Percentiles rank a stretch among this genome's conserved stretches.
Conservation (phyloP, 2,888 invertebrate genomes). For the Acronicta leporina region DNA sequence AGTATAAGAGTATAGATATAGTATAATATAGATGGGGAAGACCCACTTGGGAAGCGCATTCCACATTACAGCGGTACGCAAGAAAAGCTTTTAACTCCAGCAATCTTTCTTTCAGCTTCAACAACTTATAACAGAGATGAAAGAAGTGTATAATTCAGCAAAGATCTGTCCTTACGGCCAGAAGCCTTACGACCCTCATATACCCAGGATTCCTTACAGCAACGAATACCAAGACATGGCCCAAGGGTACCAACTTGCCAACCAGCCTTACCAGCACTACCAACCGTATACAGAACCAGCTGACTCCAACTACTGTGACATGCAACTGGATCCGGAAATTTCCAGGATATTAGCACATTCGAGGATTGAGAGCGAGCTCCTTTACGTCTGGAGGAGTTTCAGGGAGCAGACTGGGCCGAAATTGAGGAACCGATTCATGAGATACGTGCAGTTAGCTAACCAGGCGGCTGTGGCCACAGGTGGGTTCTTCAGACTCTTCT, state of each 20-base stretch:
- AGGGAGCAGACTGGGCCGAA: conserved; percentile 94
- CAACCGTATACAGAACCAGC: conserved; percentile 68
- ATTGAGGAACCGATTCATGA: conserved; percentile 92
- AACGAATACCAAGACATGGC: conserved; percentile 63
- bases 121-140: conserved; percentile 93
- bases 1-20: no score
- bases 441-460: conserved; percentile 94
- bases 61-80: no score
- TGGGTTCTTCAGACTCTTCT: conserved; percentile 62
- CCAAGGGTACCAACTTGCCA: conserved; percentile 66
- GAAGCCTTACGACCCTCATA: conserved; percentile 82
- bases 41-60: no score
- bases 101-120: conserved; percentile 88
- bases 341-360: conserved; percentile 91
- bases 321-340: conserved; percentile 88
- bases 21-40: no score
- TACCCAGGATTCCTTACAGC: conserved; percentile 65
- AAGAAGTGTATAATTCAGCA: conserved; percentile 92
- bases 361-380: conserved; percentile 92
- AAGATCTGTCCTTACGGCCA: conserved; percentile 92
- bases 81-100: no score
- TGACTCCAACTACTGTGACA: conserved; percentile 54
- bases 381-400: conserved; percentile 95
- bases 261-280: conserved; percentile 76
- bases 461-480: conserved; percentile 93